A percentile compares a stretch with the other conserved stretches of the same genome.
Conservation (phyloP, 1,140 invertebrate species). For the Rhyacophila brunnea region DNA sequence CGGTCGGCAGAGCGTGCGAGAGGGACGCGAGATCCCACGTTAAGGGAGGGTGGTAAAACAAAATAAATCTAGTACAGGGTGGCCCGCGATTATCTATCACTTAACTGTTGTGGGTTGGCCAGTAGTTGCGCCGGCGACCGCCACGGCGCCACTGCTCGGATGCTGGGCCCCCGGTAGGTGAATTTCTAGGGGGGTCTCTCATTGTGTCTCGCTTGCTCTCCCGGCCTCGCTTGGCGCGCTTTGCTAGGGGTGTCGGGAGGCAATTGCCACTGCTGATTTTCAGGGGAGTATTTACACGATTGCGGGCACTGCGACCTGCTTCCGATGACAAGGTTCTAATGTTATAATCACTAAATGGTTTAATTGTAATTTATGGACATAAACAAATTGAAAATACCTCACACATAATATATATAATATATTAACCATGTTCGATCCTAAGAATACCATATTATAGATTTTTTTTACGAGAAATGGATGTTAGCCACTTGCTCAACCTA, state of each 20-base stretch:
- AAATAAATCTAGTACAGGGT: constrained; percentile 1
- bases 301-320: no score
- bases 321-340: no score
- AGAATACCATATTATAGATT: no score
- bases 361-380: no score
- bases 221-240: background rate
- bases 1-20: constrained; percentile 1
- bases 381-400: no score
- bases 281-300: no score
- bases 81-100: constrained; percentile 33
- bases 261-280: no score
- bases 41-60: background rate
- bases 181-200: constrained; percentile 4
- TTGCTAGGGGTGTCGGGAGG: background rate
- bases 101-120: constrained; percentile 15
- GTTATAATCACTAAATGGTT: no score
- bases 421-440: no score
- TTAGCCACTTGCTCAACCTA: no score
- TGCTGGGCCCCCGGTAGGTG: constrained; percentile 7
- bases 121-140: constrained; percentile 12
- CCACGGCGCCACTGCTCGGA: constrained; percentile 16
- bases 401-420: no score
- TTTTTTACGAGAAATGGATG: no score
- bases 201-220: background rate
- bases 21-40: background rate